Percentiles rank a stretch among this genome's conserved stretches.
These are phyloP conservation scores for Conchocele bisecta DNA, from an alignment of 2,888 invertebrate genomes.

Conservation along the genomic window DNA sequence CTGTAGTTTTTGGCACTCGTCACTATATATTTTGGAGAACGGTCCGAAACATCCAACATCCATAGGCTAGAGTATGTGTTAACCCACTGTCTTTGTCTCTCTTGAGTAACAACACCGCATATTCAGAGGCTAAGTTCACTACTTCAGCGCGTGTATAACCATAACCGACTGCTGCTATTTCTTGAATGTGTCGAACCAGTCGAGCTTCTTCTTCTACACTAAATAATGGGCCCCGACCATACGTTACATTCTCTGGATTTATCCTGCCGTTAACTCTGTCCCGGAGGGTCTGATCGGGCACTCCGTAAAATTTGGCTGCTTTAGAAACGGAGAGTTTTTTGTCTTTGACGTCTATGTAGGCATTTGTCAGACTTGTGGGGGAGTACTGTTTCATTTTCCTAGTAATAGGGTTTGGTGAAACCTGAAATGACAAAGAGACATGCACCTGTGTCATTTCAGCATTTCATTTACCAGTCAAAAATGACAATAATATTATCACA, in stretches of 20 bases:
- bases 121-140: constrained; percentile 17
- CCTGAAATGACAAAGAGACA: too few relatives aligned
- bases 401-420: neutral
- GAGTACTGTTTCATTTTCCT: neutral
- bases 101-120: constrained; percentile 1
- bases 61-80: too few relatives aligned
- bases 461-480: too few relatives aligned
- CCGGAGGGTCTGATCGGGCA: constrained; percentile 13
- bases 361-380: constrained; percentile 2
- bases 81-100: too few relatives aligned
- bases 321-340: neutral
- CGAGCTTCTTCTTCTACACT: constrained; percentile 12
- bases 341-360: constrained; percentile 1
- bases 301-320: neutral
- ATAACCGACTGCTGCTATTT: constrained; percentile 27
- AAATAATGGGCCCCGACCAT: constrained; percentile 3
- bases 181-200: constrained; percentile 23
- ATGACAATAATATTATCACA: too few relatives aligned
- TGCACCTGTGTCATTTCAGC: too few relatives aligned
- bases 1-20: too few relatives aligned
- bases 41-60: too few relatives aligned
- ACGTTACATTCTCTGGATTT: neutral
- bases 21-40: too few relatives aligned
- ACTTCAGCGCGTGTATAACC: constrained; percentile 19
- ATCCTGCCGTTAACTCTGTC: constrained; percentile 10